Percentiles rank a stretch among this genome's conserved stretches.
phyloP scores from a whole-genome alignment of 1,140 invertebrate species.

The Anastrepha ludens region DNA sequence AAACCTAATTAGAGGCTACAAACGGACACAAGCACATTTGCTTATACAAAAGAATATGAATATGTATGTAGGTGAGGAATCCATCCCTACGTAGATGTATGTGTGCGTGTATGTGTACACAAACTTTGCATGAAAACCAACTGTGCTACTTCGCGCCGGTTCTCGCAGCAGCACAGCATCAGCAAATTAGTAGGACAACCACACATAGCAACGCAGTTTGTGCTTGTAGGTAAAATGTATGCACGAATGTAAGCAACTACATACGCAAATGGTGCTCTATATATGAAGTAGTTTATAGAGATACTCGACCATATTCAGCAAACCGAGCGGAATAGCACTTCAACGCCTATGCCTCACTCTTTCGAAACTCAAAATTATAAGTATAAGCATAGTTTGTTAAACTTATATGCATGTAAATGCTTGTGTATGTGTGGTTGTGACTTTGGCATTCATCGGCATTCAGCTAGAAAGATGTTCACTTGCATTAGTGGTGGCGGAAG shows the following conservation, averaged over 20 bases:
- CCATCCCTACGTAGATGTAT: not conserved
- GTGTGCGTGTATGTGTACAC: not conserved
- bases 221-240: too few relatives aligned
- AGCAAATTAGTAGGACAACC: not conserved
- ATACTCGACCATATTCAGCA: not conserved
- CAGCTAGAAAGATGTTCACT: not conserved
- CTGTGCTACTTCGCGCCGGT: not conserved
- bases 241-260: not conserved
- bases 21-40: not conserved
- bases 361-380: not conserved
- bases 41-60: not conserved
- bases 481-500: not conserved
- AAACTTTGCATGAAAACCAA: not conserved
- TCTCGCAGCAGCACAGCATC: not conserved
- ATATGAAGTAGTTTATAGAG: not conserved
- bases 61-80: not conserved
- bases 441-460: not conserved
- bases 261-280: not conserved
- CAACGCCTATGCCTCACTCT: not conserved
- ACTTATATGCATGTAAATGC: not conserved
- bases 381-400: not conserved
- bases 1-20: slow-evolving; percentile 38
- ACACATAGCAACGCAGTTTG: not conserved
- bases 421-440: not conserved
- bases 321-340: not conserved